A percentile compares a stretch with the other conserved stretches of the same genome.
Conservation (phyloP, 2,888 invertebrate species). For the Drosophila incognita region DNA sequence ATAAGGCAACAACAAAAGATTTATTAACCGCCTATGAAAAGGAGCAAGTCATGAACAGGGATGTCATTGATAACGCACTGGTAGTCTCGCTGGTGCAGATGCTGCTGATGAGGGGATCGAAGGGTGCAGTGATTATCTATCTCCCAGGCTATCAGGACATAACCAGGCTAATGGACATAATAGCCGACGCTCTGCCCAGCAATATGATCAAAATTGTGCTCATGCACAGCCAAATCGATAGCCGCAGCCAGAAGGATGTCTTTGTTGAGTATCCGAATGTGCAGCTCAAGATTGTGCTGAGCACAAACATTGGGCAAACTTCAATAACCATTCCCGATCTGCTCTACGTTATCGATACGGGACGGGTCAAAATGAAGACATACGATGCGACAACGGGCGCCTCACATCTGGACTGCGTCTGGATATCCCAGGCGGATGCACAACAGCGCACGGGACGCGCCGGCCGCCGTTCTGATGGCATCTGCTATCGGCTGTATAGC, state of each 20-base stretch:
- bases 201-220: slow-evolving; percentile 87
- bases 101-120: slow-evolving; percentile 85
- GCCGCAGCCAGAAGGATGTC: slow-evolving; percentile 90
- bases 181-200: slow-evolving; percentile 75
- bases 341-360: slow-evolving; percentile 95
- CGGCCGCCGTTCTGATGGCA: slow-evolving; percentile 93
- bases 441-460: slow-evolving; percentile 95
- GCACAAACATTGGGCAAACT: slow-evolving; percentile 98
- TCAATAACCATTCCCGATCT: slow-evolving; percentile 98
- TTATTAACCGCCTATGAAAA: slow-evolving; percentile 90
- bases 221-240: slow-evolving; percentile 96
- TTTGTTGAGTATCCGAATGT: slow-evolving; percentile 88
- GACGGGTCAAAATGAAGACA: slow-evolving; percentile 95
- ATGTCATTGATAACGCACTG: slow-evolving; percentile 91
- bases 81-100: slow-evolving; percentile 88
- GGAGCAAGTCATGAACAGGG: slow-evolving; percentile 86
- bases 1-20: slow-evolving; percentile 82
- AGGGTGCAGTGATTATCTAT: slow-evolving; percentile 92
- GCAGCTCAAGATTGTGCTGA: slow-evolving; percentile 93
- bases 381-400: slow-evolving; percentile 93
- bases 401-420: slow-evolving; percentile 90
- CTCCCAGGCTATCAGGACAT: slow-evolving; percentile 98
- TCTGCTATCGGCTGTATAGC: slow-evolving; percentile 93
- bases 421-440: slow-evolving; percentile 95
- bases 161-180: slow-evolving; percentile 89